Percentiles rank a stretch among this genome's conserved stretches.
Evolutionary conservation across 2,113 vertebrate species (phyloP).

Genomic region (Agelaius tricolor): DNA sequence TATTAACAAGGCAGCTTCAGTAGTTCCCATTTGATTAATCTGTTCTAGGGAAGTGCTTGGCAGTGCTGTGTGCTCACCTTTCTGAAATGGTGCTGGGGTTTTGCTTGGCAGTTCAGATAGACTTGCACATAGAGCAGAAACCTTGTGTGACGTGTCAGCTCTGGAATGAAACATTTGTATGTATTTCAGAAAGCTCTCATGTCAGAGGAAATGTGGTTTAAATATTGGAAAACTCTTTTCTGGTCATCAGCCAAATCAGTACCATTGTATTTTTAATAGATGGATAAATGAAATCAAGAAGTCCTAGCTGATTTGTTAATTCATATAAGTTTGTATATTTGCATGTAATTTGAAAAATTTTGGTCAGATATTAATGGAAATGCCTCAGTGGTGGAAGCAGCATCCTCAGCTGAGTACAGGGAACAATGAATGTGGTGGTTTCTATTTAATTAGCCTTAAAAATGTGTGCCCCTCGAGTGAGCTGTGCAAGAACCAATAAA

Average conservation of each 20-base stretch:
- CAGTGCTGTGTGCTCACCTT: not conserved
- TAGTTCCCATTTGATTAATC: not conserved
- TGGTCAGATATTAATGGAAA: not conserved
- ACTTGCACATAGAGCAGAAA: not conserved
- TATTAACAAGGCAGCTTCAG: not conserved
- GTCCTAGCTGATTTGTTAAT: not conserved
- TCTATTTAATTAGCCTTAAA: conserved; percentile 7
- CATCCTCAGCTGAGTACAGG: not conserved
- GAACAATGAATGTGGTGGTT: not conserved
- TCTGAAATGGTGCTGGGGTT: not conserved
- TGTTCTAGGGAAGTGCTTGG: not conserved
- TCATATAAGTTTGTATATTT: not conserved
- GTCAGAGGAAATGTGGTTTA: not conserved
- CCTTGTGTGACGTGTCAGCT: rapidly evolving
- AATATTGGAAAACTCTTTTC: not conserved
- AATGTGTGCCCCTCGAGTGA: not conserved
- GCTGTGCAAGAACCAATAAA: not conserved
- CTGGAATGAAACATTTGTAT: not conserved
- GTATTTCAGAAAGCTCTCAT: not conserved
- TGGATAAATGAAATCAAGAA: not conserved
- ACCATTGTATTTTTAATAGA: not conserved
- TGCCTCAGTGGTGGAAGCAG: not conserved
- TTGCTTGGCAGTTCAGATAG: not conserved
- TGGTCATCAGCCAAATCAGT: not conserved
- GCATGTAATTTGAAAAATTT: not conserved